These are phyloP conservation scores for Muscicapa comitata DNA, from an alignment of 2,797 vertebrate species.

Conservation along the genomic window DNA sequence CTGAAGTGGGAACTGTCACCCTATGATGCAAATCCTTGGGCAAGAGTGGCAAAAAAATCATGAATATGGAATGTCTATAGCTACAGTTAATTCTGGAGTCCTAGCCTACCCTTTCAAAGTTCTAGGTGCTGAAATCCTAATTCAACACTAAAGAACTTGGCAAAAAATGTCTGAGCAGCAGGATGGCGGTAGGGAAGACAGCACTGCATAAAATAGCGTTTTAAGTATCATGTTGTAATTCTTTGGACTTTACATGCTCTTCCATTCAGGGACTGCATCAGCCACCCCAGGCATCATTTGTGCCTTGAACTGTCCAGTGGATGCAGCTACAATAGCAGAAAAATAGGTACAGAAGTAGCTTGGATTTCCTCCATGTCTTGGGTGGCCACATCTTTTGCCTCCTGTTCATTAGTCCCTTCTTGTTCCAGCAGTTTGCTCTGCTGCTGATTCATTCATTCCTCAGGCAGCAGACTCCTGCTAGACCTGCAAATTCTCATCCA, in stretches of 20 bases:
- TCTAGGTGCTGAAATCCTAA: neutral
- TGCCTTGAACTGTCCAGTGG: neutral
- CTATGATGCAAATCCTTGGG: neutral
- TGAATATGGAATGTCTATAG: neutral
- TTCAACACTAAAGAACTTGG: neutral
- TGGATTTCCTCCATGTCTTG: neutral
- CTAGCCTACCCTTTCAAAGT: neutral
- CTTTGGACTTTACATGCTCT: neutral
- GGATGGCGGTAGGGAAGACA: neutral
- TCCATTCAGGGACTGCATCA: neutral
- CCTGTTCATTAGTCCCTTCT: neutral
- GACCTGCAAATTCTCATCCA: constrained; percentile 31
- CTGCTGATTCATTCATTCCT: constrained; percentile 19
- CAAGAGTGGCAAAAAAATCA: neutral
- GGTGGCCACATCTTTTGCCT: neutral
- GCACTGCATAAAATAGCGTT: neutral
- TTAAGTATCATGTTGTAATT: neutral
- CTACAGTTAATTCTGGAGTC: neutral
- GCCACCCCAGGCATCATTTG: neutral
- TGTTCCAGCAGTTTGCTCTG: constrained; percentile 7
- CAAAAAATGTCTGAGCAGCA: neutral
- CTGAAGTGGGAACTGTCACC: neutral
- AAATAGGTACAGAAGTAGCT: neutral
- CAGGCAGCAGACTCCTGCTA: constrained; percentile 31
- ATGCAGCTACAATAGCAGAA: neutral